Evolutionary conservation across 1,140 invertebrate genomes (phyloP), one percentile per base, ranked within the genome.

Genomic region (Matsumurasca onukii): DNA sequence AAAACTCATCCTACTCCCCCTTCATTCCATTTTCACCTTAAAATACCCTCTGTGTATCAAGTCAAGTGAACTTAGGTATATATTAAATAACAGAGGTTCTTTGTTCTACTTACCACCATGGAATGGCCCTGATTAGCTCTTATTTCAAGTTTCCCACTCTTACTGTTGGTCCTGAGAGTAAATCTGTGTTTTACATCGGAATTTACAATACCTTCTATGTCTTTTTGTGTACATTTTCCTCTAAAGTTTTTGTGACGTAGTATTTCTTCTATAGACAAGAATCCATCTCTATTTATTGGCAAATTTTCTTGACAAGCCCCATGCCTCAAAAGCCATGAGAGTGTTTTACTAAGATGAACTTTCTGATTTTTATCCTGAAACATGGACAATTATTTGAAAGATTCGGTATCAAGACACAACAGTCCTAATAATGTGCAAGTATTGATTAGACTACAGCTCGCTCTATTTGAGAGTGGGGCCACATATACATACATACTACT

Each of bases 121-220:
- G 55, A 59, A 29, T 59, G 55, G 5, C 55, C 55, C 29, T 59
- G 55, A 59, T 59, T 59, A 29, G 55, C 55, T 25, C 55, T 5
- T 5, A 59, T 22, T 17, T 59, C 55, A 3, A 59, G 29, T 29
- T 59, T 29, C 17, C 55, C 55, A 12, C 22, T 59, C 17, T 29
- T 17, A 15, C 29, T 59, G 29, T 59, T 59, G 17, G 55, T 59
- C 29, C 25, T 20, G 2, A 59, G 55, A 12, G 55, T 59, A 59
- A 59, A 59, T 25, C 55, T 59, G 3, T 3, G 24, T 25, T 59
- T 59, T 3, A 25, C 29, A 59, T 59, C 29, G 29, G 3, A 24
- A 25, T 27, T 22, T 17, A 59, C 55, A 59, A 59, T 59, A 25
- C 29, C 29, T 12, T 59, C 3, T 29, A 59, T 12, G 22, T 59